phyloP scores from a whole-genome alignment of 1,140 invertebrate genomes.

The Hyphantria cunea region DNA sequence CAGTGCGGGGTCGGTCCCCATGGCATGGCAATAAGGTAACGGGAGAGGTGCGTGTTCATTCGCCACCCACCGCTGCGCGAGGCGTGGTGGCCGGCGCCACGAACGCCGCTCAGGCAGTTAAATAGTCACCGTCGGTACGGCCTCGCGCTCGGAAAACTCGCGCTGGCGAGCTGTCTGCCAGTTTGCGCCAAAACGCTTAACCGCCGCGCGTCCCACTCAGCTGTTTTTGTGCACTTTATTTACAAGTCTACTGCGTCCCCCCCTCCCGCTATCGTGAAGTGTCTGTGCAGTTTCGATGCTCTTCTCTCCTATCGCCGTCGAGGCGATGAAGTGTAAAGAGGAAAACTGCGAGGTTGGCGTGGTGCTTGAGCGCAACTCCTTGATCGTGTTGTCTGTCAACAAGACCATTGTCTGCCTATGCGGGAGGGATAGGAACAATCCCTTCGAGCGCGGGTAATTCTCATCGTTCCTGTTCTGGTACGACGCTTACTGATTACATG shows the following conservation, averaged over 20 bases:
- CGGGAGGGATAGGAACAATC: constrained; percentile 71
- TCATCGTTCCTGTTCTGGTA: constrained; percentile 42
- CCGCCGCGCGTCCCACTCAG: constrained; percentile 51
- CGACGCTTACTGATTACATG: constrained; percentile 38
- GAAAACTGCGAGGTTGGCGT: constrained; percentile 81
- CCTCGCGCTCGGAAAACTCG: constrained; percentile 58
- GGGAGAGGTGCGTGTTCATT: constrained; percentile 73
- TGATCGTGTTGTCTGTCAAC: constrained; percentile 78
- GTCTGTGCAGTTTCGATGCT: constrained; percentile 74
- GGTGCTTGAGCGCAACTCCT: constrained; percentile 76
- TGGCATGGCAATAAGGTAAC: constrained; percentile 78
- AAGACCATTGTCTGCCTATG: constrained; percentile 80
- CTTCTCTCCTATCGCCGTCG: constrained; percentile 73
- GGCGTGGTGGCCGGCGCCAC: constrained; percentile 62
- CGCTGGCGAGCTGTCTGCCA: constrained; percentile 55
- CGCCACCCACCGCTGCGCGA: constrained; percentile 69
- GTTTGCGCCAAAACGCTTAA: constrained; percentile 64
- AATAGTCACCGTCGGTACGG: constrained; percentile 66
- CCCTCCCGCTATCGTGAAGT: constrained; percentile 47
- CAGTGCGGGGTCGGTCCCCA: constrained; percentile 73
- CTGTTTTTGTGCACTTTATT: constrained; percentile 32
- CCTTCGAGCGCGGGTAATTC: constrained; percentile 79
- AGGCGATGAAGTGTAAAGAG: constrained; percentile 82
- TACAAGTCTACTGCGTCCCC: constrained; percentile 25
- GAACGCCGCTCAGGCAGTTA: constrained; percentile 57